phyloP scores from a whole-genome alignment of 2,888 invertebrate genomes.

The Drosophila nigricruria region DNA sequence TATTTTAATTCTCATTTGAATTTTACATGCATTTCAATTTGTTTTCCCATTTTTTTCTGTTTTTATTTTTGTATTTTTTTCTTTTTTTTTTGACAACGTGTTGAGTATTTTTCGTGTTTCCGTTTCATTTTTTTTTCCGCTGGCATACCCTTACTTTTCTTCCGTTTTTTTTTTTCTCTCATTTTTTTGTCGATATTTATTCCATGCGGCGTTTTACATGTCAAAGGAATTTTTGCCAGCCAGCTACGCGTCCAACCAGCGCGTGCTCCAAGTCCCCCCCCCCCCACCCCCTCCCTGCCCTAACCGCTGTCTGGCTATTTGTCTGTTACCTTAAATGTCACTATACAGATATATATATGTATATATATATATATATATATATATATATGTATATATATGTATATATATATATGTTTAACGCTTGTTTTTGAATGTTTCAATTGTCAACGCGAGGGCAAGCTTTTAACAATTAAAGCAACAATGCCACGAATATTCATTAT shows the following conservation, averaged over 20 bases:
- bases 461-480: constrained; percentile 58
- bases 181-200: constrained; percentile 32
- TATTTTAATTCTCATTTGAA: constrained; percentile 67
- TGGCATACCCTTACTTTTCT: constrained; percentile 9
- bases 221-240: constrained; percentile 65
- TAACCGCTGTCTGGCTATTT: constrained; percentile 1
- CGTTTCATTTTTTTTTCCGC: constrained; percentile 8
- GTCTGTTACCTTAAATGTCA: constrained; percentile 21
- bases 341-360: background rate
- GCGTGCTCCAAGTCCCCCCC: constrained; percentile 20
- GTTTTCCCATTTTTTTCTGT: constrained; percentile 36
- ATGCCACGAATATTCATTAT: constrained; percentile 39
- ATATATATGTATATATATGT: background rate
- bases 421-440: constrained; percentile 43
- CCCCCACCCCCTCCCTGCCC: constrained; percentile 14
- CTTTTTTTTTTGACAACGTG: constrained; percentile 21
- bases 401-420: background rate
- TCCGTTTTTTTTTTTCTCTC: too few species aligned
- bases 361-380: background rate
- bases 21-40: constrained; percentile 73
- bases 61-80: background rate
- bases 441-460: constrained; percentile 37
- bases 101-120: constrained; percentile 32
- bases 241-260: constrained; percentile 28
- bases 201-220: constrained; percentile 64